Conservation (phyloP, 2,888 invertebrate species). For the Harpalus rubripes region DNA sequence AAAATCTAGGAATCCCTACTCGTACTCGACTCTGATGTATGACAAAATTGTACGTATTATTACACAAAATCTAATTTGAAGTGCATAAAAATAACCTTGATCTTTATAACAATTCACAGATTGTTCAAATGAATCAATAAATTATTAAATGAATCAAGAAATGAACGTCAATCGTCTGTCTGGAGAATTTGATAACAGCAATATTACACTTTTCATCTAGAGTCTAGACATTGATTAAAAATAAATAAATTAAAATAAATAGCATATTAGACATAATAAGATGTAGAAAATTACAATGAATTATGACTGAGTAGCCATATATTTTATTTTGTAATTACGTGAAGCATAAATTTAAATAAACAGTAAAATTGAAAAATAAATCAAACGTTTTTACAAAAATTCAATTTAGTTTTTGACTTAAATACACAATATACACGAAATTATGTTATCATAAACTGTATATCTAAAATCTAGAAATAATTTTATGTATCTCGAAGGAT, state of each 20-base stretch:
- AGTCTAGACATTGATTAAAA: neutral
- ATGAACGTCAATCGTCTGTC: neutral
- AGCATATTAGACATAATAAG: too few relatives aligned
- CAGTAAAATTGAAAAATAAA: neutral
- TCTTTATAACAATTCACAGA: neutral
- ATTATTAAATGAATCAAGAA: neutral
- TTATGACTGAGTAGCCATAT: neutral
- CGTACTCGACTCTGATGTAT: too few relatives aligned
- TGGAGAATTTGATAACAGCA: neutral
- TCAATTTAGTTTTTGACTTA: constrained; percentile 2
- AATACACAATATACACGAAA: neutral
- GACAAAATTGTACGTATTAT: too few relatives aligned
- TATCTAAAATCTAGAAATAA: constrained; percentile 4
- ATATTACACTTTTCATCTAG: neutral
- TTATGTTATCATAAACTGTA: neutral
- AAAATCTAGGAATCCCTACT: too few relatives aligned
- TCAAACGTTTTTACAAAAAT: neutral
- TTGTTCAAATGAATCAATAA: neutral
- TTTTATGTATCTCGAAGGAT: neutral
- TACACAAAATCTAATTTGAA: neutral
- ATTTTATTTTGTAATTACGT: neutral
- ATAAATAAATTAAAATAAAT: neutral
- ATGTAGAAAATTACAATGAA: too few relatives aligned
- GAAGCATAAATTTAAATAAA: neutral
- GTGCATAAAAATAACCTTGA: neutral